phyloP scores from a whole-genome alignment of 2,888 invertebrate genomes.

The Cephalotes varians region DNA sequence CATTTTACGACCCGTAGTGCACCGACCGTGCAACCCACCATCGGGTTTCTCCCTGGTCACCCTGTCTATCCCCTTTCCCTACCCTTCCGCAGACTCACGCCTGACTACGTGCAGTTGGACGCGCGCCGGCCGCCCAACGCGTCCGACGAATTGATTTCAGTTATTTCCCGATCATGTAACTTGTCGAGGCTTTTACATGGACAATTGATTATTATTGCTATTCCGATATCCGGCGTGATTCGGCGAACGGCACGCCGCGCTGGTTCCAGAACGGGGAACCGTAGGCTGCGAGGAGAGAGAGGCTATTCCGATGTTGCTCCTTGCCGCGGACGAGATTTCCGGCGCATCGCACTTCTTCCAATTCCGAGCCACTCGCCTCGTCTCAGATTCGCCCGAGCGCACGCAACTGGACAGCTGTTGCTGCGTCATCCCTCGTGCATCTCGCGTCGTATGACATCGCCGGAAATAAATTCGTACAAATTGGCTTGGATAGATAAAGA shows the following conservation, averaged over 20 bases:
- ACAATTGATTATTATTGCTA: constrained; percentile 80
- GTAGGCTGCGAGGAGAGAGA: constrained; percentile 19
- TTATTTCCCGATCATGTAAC: constrained; percentile 79
- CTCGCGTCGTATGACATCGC: constrained; percentile 13
- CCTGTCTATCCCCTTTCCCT: constrained; percentile 47
- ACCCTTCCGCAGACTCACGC: constrained; percentile 40
- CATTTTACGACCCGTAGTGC: constrained; percentile 81
- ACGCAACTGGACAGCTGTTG: constrained; percentile 46
- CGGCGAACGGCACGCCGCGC: constrained; percentile 54
- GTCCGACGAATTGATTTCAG: constrained; percentile 78
- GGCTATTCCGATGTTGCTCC: constrained; percentile 45
- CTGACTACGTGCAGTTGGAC: constrained; percentile 68
- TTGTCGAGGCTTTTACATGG: constrained; percentile 76
- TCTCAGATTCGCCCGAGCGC: constrained; percentile 32
- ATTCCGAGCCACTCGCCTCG: neutral
- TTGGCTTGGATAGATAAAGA: constrained; percentile 43
- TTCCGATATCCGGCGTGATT: constrained; percentile 68
- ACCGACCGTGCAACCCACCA: constrained; percentile 65
- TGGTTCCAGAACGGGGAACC: constrained; percentile 24
- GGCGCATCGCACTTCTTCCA: constrained; percentile 33
- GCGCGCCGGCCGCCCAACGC: constrained; percentile 62
- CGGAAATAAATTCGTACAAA: constrained; percentile 45
- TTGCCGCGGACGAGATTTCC: constrained; percentile 61
- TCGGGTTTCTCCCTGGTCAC: constrained; percentile 62
- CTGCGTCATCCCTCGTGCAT: constrained; percentile 34